These are phyloP conservation scores for Phytoseiulus persimilis DNA, from an alignment of 2,888 invertebrate species.

Conservation along the genomic window DNA sequence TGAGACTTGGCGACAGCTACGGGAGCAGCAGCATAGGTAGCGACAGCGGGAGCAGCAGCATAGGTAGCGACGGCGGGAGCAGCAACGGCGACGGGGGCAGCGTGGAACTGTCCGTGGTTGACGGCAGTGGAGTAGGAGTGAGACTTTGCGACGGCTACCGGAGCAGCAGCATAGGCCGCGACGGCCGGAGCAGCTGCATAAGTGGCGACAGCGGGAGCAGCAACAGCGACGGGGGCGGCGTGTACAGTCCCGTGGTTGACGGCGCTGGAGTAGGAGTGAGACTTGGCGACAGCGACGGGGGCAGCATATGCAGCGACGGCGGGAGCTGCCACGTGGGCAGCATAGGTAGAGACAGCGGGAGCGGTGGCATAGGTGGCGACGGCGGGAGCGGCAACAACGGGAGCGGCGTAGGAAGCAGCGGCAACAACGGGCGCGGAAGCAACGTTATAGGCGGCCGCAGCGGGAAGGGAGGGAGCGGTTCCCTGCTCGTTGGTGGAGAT, in stretches of 20 bases:
- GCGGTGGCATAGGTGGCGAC: not conserved
- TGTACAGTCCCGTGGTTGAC: constrained; percentile 40
- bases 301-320: not conserved
- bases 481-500: constrained; percentile 35
- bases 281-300: constrained; percentile 27
- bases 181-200: no score
- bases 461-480: constrained; percentile 33
- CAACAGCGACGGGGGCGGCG: constrained; percentile 38
- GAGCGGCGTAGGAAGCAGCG: not conserved
- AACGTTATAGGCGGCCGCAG: constrained; percentile 21
- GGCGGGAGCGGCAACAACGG: not conserved
- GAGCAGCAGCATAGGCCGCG: constrained; percentile 11
- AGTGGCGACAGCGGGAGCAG: not conserved
- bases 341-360: not conserved
- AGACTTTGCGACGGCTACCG: not conserved
- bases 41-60: constrained; percentile 30
- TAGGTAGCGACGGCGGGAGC: not conserved
- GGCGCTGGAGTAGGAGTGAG: constrained; percentile 22
- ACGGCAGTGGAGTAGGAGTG: not conserved
- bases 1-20: constrained; percentile 15
- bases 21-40: not conserved
- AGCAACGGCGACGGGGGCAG: not conserved
- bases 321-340: not conserved
- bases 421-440: not conserved
- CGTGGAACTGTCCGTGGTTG: not conserved